These are phyloP conservation scores for Mesodorylaimus sp. DNA, from an alignment of 2,888 invertebrate species.

Conservation along the genomic window DNA sequence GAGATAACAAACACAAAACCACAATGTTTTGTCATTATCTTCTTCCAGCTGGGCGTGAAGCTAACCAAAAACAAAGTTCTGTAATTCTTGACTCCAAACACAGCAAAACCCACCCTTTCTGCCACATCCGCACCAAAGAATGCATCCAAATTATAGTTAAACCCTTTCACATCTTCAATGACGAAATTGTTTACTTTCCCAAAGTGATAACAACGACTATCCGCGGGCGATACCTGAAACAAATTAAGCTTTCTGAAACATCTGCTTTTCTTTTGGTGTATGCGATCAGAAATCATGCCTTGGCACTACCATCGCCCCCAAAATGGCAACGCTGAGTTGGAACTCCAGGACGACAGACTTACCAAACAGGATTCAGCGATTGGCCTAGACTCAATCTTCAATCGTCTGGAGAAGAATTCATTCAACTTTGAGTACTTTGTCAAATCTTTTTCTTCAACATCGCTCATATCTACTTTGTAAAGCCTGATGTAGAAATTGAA, in stretches of 20 bases:
- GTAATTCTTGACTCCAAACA: too few relatives aligned
- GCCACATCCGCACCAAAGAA: constrained; percentile 56
- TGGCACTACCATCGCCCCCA: too few relatives aligned
- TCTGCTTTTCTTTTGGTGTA: too few relatives aligned
- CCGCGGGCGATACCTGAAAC: constrained; percentile 59
- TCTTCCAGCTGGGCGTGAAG: too few relatives aligned
- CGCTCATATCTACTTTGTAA: constrained; percentile 66
- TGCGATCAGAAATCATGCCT: too few relatives aligned
- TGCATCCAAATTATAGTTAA: constrained; percentile 68
- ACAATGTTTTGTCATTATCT: too few relatives aligned
- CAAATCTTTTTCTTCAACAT: constrained; percentile 58
- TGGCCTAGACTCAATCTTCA: constrained; percentile 55
- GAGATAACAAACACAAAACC: constrained; percentile 83
- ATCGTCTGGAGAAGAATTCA: constrained; percentile 65
- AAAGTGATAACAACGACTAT: constrained; percentile 72
- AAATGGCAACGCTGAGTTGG: too few relatives aligned
- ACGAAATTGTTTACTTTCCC: constrained; percentile 63
- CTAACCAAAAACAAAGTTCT: too few relatives aligned
- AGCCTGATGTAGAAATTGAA: constrained; percentile 33
- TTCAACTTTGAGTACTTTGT: constrained; percentile 57
- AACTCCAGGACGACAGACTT: too few relatives aligned
- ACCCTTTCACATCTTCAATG: constrained; percentile 87
- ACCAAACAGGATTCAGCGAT: constrained; percentile 51
- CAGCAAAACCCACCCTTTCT: too few relatives aligned
- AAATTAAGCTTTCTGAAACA: constrained; percentile 7